Base-by-base conservation (phyloP, 2,797 vertebrate genomes). In the Fistularia commersonii region DNA sequence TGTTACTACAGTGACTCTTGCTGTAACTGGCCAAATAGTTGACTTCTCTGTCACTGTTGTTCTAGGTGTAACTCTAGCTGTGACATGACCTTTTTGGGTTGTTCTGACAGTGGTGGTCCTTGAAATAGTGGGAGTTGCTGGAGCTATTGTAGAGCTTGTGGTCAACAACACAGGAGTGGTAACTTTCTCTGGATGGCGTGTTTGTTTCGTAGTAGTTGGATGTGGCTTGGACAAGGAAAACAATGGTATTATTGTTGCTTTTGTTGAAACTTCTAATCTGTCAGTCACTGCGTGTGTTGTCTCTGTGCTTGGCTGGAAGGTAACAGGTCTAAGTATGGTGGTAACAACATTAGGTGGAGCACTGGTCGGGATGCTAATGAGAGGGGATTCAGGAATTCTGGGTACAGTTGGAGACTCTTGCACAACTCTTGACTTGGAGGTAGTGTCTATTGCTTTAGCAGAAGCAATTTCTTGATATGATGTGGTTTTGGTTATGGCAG, bases 161-260 rank as follows among this genome's bases (percentile, higher is more conserved):
- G 78, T 74, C 15, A 82, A 75, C 8, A 76, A 64, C 32, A 72
- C 38, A 13, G 48, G 69, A 6, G 83, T 84, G 42, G 85, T 85
- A 54, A 76, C 63, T 57, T 35, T 82, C 8, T 88, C 85, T 8
- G 41, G 41, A 15, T 65, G 8, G 6, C 62, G 67, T 0, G 72
- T 71, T 34, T 50, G 51, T 32, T 49, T 68, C 3, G 64, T 14
- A 41, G 54, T 58, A 11, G 76, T 72, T 5, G 74, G 74, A 46
- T 59, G 45, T 6, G 48, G 6, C 0, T 48, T 46, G 11, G 70
- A 68, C 54, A 40, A 37, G 10, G 69, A 52, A 3, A 66, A 51
- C 11, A 64, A 54, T 0, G 53, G 47, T 0, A 37, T 57, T 32
- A 72, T 80, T 38, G 68, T 65, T 11, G 64, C 38, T 41, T 8